phyloP scores from a whole-genome alignment of 1,140 invertebrate species.

The Hyposmocoma kahamanoa region DNA sequence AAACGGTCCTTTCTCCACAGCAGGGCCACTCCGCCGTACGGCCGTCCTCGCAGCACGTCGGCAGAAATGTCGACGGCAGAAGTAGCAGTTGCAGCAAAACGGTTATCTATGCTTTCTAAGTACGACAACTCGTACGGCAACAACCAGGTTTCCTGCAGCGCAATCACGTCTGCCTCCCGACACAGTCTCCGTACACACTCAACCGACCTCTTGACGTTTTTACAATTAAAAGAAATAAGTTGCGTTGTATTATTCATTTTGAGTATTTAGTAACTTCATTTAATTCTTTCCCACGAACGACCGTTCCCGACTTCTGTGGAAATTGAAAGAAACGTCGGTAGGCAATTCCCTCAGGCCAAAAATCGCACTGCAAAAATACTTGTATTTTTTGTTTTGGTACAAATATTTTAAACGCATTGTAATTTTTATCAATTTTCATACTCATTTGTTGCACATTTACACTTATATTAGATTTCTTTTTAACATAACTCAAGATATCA shows the following conservation, averaged over 20 bases:
- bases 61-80: slow-evolving; percentile 4
- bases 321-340: too few relatives aligned
- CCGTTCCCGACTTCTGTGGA: too few relatives aligned
- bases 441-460: too few relatives aligned
- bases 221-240: not conserved
- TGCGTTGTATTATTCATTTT: not conserved
- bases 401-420: too few relatives aligned
- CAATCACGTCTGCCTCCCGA: not conserved
- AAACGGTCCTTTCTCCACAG: slow-evolving; percentile 3
- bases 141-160: slow-evolving; percentile 5
- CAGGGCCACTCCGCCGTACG: slow-evolving; percentile 5
- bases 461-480: too few relatives aligned
- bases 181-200: not conserved
- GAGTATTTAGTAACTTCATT: too few relatives aligned
- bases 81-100: not conserved
- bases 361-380: too few relatives aligned
- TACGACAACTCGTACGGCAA: not conserved
- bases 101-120: not conserved
- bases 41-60: not conserved
- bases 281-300: too few relatives aligned
- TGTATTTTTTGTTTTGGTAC: too few relatives aligned
- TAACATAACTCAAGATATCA: too few relatives aligned
- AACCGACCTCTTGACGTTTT: not conserved
- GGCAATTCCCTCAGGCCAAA: too few relatives aligned
- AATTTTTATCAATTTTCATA: too few relatives aligned